phyloP scores from a whole-genome alignment of 2,797 vertebrate genomes.

The Australoheros facetus region DNA sequence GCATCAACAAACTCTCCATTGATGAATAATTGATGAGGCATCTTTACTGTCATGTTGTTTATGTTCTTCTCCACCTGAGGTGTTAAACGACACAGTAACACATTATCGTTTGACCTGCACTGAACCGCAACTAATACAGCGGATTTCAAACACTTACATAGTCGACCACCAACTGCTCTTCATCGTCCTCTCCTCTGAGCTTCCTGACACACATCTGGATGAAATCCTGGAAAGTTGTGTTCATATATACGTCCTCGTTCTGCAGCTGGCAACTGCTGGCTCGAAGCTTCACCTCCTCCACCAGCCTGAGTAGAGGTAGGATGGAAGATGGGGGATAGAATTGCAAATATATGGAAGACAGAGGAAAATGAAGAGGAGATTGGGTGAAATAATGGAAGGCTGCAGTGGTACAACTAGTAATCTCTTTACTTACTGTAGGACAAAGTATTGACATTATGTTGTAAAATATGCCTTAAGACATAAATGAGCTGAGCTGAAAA shows the following conservation, averaged over 20 bases:
- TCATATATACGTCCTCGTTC: slow-evolving; percentile 92
- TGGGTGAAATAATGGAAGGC: background rate
- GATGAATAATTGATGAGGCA: slow-evolving; percentile 90
- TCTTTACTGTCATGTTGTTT: slow-evolving; percentile 85
- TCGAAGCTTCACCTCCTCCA: slow-evolving; percentile 88
- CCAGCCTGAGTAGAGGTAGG: slow-evolving; percentile 73
- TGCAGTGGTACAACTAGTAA: background rate
- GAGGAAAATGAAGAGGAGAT: background rate
- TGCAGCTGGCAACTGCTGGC: slow-evolving; percentile 83
- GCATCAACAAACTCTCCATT: slow-evolving; percentile 88
- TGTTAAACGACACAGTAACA: background rate
- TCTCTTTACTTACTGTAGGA: background rate
- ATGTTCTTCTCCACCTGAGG: slow-evolving; percentile 82
- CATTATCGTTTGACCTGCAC: background rate
- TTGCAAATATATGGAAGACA: background rate
- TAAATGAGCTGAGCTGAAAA: background rate
- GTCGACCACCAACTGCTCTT: slow-evolving; percentile 80
- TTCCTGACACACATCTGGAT: slow-evolving; percentile 88
- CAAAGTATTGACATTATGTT: background rate
- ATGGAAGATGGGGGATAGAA: background rate
- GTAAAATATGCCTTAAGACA: background rate
- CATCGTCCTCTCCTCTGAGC: slow-evolving; percentile 83
- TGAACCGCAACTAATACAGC: background rate
- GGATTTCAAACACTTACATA: slow-evolving; percentile 73
- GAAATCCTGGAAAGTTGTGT: slow-evolving; percentile 88